A percentile compares a stretch with the other conserved stretches of the same genome.
Evolutionary conservation across 2,113 vertebrate genomes (phyloP).

Genomic region (Addax nasomaculatus): DNA sequence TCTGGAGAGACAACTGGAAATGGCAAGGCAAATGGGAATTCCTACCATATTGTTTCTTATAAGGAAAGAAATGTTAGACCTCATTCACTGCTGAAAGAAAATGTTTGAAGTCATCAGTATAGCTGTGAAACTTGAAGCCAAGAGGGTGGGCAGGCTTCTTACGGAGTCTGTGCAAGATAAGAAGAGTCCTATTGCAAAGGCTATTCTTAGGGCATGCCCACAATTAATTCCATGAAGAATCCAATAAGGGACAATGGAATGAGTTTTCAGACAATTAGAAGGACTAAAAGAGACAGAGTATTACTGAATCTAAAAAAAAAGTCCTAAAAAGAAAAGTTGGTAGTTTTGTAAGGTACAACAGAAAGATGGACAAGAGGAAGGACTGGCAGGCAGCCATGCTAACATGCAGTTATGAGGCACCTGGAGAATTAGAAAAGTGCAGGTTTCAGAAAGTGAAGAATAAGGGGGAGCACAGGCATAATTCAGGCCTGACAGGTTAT

Average conservation of each 20-base stretch:
- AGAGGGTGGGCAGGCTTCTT: neutral
- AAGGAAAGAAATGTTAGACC: neutral
- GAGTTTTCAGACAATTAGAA: neutral
- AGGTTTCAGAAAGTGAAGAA: neutral
- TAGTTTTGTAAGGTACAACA: neutral
- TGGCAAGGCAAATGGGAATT: neutral
- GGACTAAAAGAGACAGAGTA: neutral
- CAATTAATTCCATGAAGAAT: neutral
- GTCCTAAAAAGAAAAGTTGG: neutral
- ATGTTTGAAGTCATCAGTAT: neutral
- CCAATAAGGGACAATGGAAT: neutral
- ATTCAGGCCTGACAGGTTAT: neutral
- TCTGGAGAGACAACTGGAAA: neutral
- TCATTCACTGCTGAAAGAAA: neutral
- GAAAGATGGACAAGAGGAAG: neutral
- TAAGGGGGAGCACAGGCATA: neutral
- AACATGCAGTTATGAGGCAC: neutral
- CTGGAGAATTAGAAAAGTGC: neutral
- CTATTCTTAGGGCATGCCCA: neutral
- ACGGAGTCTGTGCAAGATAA: accelerated
- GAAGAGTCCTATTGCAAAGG: neutral
- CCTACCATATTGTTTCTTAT: neutral
- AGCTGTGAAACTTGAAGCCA: neutral
- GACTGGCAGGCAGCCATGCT: neutral
- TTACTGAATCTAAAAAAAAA: neutral